Evolutionary conservation across 2,888 invertebrate genomes (phyloP).

Genomic region (Aporophyla lueneburgensis): DNA sequence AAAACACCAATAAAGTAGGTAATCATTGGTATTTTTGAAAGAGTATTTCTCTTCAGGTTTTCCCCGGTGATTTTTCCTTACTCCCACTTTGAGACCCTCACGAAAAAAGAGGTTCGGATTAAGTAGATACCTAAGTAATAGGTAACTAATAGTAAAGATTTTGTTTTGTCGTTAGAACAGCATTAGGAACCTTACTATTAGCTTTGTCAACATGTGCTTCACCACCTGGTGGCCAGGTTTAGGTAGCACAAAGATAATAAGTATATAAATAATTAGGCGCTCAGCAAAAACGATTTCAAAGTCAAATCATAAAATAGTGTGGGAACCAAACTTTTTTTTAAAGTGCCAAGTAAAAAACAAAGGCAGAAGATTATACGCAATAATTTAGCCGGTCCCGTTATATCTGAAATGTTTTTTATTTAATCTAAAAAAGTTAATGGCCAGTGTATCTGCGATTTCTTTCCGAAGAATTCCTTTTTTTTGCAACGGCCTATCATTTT

Average conservation of each 20-base stretch:
- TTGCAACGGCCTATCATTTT: slow-evolving; percentile 77
- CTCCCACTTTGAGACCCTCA: no score
- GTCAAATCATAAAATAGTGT: slow-evolving; percentile 78
- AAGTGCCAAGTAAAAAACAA: slow-evolving; percentile 82
- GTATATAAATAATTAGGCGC: slow-evolving; percentile 57
- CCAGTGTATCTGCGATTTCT: slow-evolving; percentile 87
- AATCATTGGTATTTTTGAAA: neutral
- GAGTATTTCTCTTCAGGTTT: neutral
- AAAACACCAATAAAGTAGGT: no score
- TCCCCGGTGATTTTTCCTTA: neutral
- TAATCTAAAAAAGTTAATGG: slow-evolving; percentile 84
- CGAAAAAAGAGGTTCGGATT: neutral
- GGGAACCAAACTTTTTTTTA: slow-evolving; percentile 80
- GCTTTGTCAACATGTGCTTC: slow-evolving; percentile 5
- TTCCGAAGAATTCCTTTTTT: slow-evolving; percentile 74
- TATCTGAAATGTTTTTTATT: slow-evolving; percentile 79
- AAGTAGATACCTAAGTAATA: no score
- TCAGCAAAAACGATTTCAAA: slow-evolving; percentile 61
- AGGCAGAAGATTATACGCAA: slow-evolving; percentile 86
- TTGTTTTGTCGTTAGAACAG: no score
- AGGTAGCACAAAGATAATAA: slow-evolving; percentile 64
- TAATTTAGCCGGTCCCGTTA: slow-evolving; percentile 88
- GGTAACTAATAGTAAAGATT: neutral
- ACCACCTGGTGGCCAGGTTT: slow-evolving; percentile 41
- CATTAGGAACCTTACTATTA: neutral